A percentile compares a stretch with the other conserved stretches of the same genome.
Evolutionary conservation across 1,140 invertebrate genomes (phyloP).

Genomic region (Vanessa tameamea): DNA sequence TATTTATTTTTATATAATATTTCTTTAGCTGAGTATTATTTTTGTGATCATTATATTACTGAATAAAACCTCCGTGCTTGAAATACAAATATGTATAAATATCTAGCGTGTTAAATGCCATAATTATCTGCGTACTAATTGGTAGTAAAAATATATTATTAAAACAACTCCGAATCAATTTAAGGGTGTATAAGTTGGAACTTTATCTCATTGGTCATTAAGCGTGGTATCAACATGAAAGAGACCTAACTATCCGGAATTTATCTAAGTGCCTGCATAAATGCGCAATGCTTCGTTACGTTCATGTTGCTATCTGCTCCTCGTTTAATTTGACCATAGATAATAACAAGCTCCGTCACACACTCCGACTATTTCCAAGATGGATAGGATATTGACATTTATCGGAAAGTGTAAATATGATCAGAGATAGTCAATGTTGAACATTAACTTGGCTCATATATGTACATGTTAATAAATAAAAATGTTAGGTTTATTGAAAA

Average conservation of each 20-base stretch:
- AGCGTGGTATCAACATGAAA: conserved; percentile 30
- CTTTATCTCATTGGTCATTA: conserved; percentile 25
- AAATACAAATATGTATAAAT: not conserved
- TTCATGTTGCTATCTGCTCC: conserved; percentile 50
- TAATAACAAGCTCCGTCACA: not conserved
- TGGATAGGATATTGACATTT: too few relatives aligned
- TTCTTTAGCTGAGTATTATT: too few relatives aligned
- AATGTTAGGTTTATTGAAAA: too few relatives aligned
- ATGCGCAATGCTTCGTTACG: conserved; percentile 62
- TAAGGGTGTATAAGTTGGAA: not conserved
- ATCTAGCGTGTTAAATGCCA: not conserved
- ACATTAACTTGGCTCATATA: too few relatives aligned
- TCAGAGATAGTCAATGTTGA: too few relatives aligned
- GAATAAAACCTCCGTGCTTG: too few relatives aligned
- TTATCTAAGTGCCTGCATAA: conserved; percentile 67
- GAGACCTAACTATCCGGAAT: conserved; percentile 57
- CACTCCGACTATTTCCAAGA: not conserved
- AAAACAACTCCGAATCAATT: conserved; percentile 2
- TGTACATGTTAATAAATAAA: too few relatives aligned
- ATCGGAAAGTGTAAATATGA: too few relatives aligned
- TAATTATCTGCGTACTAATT: not conserved
- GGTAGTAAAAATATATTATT: not conserved
- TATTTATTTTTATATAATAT: too few relatives aligned
- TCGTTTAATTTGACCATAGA: conserved; percentile 10
- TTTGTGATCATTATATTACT: too few relatives aligned